These are phyloP conservation scores for Eristalis arbustorum DNA, from an alignment of 2,888 invertebrate species.

Conservation along the genomic window DNA sequence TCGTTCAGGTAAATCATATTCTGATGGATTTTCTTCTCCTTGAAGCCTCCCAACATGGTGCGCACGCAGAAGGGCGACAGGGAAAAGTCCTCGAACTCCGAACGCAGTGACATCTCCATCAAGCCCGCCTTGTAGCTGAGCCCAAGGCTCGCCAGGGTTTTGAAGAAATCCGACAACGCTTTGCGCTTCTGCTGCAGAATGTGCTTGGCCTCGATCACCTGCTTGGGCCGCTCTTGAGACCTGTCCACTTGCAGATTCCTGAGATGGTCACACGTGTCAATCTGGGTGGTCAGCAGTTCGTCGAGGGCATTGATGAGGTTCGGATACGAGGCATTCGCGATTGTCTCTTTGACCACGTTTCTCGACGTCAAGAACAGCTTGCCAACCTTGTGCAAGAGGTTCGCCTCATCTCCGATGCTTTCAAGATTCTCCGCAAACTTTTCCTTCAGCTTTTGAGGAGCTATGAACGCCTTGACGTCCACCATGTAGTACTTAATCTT, in stretches of 20 bases:
- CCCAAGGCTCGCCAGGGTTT: conserved; percentile 87
- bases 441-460: conserved; percentile 73
- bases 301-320: conserved; percentile 84
- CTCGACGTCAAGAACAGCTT: conserved; percentile 84
- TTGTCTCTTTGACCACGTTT: conserved; percentile 84
- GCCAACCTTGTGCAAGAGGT: conserved; percentile 74
- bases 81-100: conserved; percentile 83
- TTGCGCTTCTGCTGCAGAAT: conserved; percentile 92
- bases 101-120: conserved; percentile 81
- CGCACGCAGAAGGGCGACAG: conserved; percentile 87
- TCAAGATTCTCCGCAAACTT: conserved; percentile 67
- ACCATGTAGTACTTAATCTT: conserved; percentile 75
- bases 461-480: conserved; percentile 78
- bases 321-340: conserved; percentile 83
- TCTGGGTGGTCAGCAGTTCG: conserved; percentile 84
- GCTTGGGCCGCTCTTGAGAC: conserved; percentile 83
- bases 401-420: conserved; percentile 4
- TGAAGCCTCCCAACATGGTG: conserved; percentile 82
- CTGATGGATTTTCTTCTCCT: conserved; percentile 81
- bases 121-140: conserved; percentile 91
- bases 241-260: conserved; percentile 80
- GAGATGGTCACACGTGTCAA: conserved; percentile 86
- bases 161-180: conserved; percentile 92
- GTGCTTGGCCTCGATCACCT: conserved; percentile 89
- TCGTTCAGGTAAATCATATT: conserved; percentile 77